Evolutionary conservation across 1,140 invertebrate species (phyloP), one percentile per base, ranked within the genome.

Genomic region (Plectus sambesii): DNA sequence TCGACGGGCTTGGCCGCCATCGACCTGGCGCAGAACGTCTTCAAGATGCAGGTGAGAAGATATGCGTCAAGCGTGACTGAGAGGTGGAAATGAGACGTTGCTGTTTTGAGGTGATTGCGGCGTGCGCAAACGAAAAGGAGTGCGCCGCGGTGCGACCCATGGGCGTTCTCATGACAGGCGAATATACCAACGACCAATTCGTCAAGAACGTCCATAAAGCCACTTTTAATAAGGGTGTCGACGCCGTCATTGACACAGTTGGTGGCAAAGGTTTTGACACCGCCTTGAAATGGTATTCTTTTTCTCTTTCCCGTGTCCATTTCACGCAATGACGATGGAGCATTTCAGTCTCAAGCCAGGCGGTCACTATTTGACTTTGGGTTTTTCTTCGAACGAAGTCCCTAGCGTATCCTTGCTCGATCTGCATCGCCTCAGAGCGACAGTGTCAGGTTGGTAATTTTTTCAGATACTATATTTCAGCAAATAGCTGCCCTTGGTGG

Each of bases 161-260:
- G 8, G 44, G 50, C 27, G 57, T 58, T 35, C 23, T 49, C 17
- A 39, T 36, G 3, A 58, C 55, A 5, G 26, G 58, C 19, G 59
- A 59, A 24, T 58, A 41, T 26, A 59, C 56, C 2, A 40, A 58
- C 30, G 49, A 37, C 15, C 40, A 55, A 8, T 20, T 58, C 37
- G 20, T 41, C 9, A 42, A 51, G 20, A 30, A 35, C 25, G 33
- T 58, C 9, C 29, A 47, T 6, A 41, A 59, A 22, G 56, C 51
- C 5, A 56, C 56, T 2, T 55, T 59, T 17, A 45, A 45, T 2
- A 55, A 58, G 15, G 55, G 55, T 26, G 55, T 58, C 5, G 55
- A 58, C 30, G 37, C 55, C 24, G 56, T 59, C 15, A 43, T 58
- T 25, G 55, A 58, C 22, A 58, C 55, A 30, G 55, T 58, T 6